phyloP scores from a whole-genome alignment of 2,113 vertebrate genomes.

The Scophthalmus maximus region DNA sequence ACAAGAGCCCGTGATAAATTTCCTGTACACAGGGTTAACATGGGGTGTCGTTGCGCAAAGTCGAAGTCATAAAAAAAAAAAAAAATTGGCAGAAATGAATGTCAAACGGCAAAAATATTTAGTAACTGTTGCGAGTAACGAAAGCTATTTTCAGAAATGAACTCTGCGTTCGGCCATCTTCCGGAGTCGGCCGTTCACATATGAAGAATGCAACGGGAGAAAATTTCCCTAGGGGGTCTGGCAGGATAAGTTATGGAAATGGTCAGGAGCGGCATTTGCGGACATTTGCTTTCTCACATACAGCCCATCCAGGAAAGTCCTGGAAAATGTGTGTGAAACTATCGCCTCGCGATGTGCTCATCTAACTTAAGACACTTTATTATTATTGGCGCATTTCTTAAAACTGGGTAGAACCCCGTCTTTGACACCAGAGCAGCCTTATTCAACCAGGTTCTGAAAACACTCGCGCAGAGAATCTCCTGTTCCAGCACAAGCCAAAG shows the following conservation, averaged over 20 bases:
- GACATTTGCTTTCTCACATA: too few relatives aligned
- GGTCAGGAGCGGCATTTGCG: too few relatives aligned
- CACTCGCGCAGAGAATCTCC: background rate
- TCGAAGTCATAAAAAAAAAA: background rate
- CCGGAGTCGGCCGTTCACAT: too few relatives aligned
- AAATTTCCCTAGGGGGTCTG: too few relatives aligned
- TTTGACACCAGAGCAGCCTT: background rate
- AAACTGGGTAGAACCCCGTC: background rate
- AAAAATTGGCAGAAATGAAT: background rate
- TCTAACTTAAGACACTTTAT: background rate
- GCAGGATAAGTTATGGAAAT: too few relatives aligned
- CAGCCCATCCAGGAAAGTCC: too few relatives aligned
- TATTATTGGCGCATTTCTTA: background rate
- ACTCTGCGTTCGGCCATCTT: too few relatives aligned
- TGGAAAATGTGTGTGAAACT: too few relatives aligned
- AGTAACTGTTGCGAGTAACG: background rate
- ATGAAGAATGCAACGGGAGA: too few relatives aligned
- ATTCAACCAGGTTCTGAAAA: background rate
- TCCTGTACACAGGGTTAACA: background rate
- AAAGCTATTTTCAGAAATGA: too few relatives aligned
- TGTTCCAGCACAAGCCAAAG: background rate
- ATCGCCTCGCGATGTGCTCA: background rate
- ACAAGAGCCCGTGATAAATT: constrained; percentile 55
- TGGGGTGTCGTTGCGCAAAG: too few relatives aligned
- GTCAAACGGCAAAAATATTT: background rate